Base-by-base conservation (phyloP, 2,888 invertebrate species). In the Lycocerus yunnanus region DNA sequence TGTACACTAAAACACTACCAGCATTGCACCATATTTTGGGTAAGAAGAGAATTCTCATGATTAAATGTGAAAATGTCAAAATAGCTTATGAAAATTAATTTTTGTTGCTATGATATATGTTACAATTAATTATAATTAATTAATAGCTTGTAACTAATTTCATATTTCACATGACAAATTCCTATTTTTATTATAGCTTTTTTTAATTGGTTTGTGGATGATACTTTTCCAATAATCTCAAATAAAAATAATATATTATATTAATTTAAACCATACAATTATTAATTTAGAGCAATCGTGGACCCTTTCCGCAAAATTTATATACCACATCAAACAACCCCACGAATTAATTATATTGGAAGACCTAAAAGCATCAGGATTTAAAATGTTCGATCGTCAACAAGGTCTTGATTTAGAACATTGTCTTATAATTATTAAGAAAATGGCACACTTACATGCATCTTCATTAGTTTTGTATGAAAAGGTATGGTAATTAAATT, bases 381-480 rank as follows among this genome's bases (percentile, higher is more conserved):
- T 88, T 79, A 87, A 88, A 75, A 87, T 91, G 86, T 88, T 88
- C 16, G 88, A 88, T 78, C 86, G 91, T 61, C 87, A 88, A 77
- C 81, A 82, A 71, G 90, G 91, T n/a, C 86, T 91, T 21, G 89
- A 91, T 82, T 85, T 89, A 80, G 84, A 86, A 13, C 91, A 91
- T 81, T 87, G 88, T 74, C 81, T 87, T 60, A 79, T 89, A 43
- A 88, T 90, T 9, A 80, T 91, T 1, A 84, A 85, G 72, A 89
- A 89, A 81, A 81, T 91, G 81, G 91, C 89, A 2, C 87, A 86
- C 78, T 89, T 90, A 79, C 91, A 91, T 81, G 91, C 90, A 11
- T 87, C 88, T 14, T 90, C 90, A 1, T 87, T 90, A 75, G 86
- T 89, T 43, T 80, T 90, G 73, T 86, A 86, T 66, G 87, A 89